Evolutionary conservation across 2,797 vertebrate genomes (phyloP).

Genomic region (Vireo griseus): DNA sequence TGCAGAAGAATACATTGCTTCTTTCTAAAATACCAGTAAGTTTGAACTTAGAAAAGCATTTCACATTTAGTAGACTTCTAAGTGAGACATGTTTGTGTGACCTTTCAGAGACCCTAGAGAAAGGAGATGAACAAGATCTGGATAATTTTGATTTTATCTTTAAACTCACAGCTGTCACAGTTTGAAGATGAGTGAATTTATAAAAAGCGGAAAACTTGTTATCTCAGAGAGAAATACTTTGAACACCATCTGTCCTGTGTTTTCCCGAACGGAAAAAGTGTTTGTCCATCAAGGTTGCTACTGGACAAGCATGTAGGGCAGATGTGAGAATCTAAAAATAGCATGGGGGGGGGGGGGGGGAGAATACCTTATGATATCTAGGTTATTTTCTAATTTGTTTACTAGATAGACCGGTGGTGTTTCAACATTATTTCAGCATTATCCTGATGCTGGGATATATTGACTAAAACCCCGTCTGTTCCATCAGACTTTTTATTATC

Average conservation of each 20-base stretch:
- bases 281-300: conserved; percentile 29
- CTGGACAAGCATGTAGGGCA: conserved; percentile 30
- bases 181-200: conserved; percentile 56
- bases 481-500: not conserved
- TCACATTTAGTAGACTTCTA: not conserved
- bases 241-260: conserved; percentile 48
- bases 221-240: conserved; percentile 23
- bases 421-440: conserved; percentile 6
- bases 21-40: not conserved
- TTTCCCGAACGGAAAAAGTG: conserved; percentile 10
- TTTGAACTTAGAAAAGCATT: not conserved
- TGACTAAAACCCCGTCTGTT: conserved; percentile 10
- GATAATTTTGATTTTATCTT: conserved; percentile 44
- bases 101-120: conserved; percentile 37
- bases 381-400: conserved; percentile 33
- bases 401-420: not conserved
- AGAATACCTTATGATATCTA: conserved; percentile 16
- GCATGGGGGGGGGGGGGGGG: not conserved
- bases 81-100: conserved; percentile 1
- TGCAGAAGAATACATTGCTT: not conserved
- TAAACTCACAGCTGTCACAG: conserved; percentile 48
- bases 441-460: not conserved
- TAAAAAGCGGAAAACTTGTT: conserved; percentile 51
- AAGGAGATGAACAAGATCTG: conserved; percentile 48
- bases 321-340: conserved; percentile 51